phyloP scores from a whole-genome alignment of 2,888 invertebrate genomes.

The Panzeria rudis region DNA sequence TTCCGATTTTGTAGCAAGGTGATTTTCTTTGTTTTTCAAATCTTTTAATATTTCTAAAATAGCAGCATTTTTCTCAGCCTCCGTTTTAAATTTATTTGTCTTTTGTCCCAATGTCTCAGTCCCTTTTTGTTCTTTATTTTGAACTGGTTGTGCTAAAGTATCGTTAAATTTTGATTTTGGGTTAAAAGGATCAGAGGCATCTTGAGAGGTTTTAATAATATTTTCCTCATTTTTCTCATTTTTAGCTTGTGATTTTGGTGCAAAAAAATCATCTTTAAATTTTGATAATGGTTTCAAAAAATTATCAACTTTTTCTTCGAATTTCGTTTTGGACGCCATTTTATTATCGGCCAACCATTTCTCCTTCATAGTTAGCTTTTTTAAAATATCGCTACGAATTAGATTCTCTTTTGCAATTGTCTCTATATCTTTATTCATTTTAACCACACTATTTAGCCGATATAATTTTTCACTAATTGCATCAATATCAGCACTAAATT shows the following conservation, averaged over 20 bases:
- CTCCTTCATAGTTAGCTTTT: conserved; percentile 82
- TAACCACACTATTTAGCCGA: conserved; percentile 82
- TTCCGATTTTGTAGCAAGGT: background rate
- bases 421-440: conserved; percentile 83
- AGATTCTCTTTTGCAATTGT: conserved; percentile 82
- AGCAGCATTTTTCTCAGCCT: conserved; percentile 43
- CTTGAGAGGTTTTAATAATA: background rate
- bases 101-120: background rate
- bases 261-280: conserved; percentile 64
- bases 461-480: conserved; percentile 83
- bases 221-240: conserved; percentile 70
- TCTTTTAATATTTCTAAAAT: conserved; percentile 62
- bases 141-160: background rate
- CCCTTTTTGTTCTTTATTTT: background rate
- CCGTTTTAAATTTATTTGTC: conserved; percentile 56
- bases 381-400: conserved; percentile 83
- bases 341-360: conserved; percentile 82
- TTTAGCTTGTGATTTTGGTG: conserved; percentile 73
- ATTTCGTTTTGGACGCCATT: conserved; percentile 76
- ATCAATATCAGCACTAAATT: conserved; percentile 81
- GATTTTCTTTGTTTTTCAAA: conserved; percentile 64
- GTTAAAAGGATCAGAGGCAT: conserved; percentile 38
- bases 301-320: conserved; percentile 78
- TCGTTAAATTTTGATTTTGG: conserved; percentile 69
- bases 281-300: conserved; percentile 54